Base-by-base conservation (phyloP, 2,888 invertebrate genomes). In the Auanema freiburgensis region DNA sequence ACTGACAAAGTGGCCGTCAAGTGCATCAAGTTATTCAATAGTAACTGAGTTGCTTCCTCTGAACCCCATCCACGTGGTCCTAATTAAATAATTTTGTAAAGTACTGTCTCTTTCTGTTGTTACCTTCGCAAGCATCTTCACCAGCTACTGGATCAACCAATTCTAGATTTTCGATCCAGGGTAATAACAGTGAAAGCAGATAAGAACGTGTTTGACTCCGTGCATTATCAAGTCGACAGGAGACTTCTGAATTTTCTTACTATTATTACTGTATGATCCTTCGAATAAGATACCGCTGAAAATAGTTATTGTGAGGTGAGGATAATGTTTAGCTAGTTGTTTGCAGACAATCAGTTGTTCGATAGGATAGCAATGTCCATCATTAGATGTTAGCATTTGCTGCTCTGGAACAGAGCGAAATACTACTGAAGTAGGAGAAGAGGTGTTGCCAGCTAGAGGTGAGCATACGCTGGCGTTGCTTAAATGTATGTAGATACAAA, bases 21-120 rank as follows among this genome's bases (percentile, higher is more conserved):
- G 86, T 96, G 97, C 86, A 98, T 93, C 21, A 98, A 89, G 87
- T 98, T 98, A 85, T 98, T 98, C 69, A 98, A 88, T 55, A 98
- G 93, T 93, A 98, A 95, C 87, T 98, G 97, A 0, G 97, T 98
- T n/a, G 97, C 97, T 86, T 97, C 96, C 0, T 92, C 92, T 0
- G 95, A 95, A 50, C 98, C 98, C 89, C 97, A 95, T 0, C 97
- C 97, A 0, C 85, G 83, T 57, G 84, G 80, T 57, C 74, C 61
- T 64, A 49, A 4, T 55, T 25, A 56, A n/a, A 25, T 8, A 43
- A 42, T 41, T 23, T 23, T 18, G 16, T 10, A 52, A 16, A n/a
- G 23, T 12, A 1, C 10, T 52, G 18, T 21, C n/a, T n/a, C n/a
- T 21, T 4, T 4, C 33, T 18, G 41, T 16, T 14, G 42, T 14